Evolutionary conservation across 2,888 invertebrate species (phyloP).

Genomic region (Cremastinae sp.): DNA sequence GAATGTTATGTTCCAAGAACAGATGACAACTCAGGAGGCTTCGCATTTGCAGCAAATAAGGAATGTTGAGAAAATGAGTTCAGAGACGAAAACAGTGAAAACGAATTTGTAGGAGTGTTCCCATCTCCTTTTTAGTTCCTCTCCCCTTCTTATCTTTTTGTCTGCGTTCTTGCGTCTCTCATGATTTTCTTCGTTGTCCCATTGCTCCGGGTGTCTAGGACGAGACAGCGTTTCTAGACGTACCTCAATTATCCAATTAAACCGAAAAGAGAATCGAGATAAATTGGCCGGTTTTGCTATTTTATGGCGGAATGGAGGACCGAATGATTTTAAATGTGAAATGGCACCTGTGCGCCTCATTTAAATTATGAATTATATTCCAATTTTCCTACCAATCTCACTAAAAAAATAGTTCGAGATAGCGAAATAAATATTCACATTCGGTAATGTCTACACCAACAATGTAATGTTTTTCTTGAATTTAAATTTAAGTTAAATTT

Average conservation of each 20-base stretch:
- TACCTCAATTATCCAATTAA: slow-evolving; percentile 64
- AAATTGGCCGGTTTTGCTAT: neutral
- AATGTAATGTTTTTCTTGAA: no score
- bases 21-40: slow-evolving; percentile 30
- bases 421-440: no score
- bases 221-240: slow-evolving; percentile 13
- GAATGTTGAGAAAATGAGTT: slow-evolving; percentile 16
- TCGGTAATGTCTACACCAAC: no score
- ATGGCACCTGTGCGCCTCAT: neutral
- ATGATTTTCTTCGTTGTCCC: slow-evolving; percentile 42
- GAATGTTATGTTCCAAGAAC: slow-evolving; percentile 30
- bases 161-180: slow-evolving; percentile 18
- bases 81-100: slow-evolving; percentile 19
- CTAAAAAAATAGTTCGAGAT: no score
- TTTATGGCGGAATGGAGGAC: slow-evolving; percentile 32
- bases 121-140: slow-evolving; percentile 1
- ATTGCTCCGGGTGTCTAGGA: slow-evolving; percentile 18
- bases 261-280: slow-evolving; percentile 44
- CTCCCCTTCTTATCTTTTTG: slow-evolving; percentile 4
- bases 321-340: no score
- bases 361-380: neutral
- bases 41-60: slow-evolving; percentile 14
- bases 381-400: neutral
- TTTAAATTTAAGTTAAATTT: no score
- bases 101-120: slow-evolving; percentile 22